Evolutionary conservation across 1,140 invertebrate species (phyloP), one percentile per base, ranked within the genome.

Genomic region (Brachionus plicatilis): DNA sequence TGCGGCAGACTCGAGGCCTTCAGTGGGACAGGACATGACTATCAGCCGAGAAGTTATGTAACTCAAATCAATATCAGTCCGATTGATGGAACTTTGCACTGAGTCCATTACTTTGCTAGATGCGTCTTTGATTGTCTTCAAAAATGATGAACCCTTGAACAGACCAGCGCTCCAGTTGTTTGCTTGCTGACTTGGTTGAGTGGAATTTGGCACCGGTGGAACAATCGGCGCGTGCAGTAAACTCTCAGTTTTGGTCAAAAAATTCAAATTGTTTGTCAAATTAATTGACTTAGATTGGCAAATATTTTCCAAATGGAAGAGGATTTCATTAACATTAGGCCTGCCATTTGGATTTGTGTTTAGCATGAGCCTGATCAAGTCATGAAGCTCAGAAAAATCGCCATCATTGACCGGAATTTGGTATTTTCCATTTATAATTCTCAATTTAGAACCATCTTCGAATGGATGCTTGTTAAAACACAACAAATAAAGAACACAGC

Each of bases 391-490:
- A 9, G 7, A 20, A 83, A 68, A 83, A n/a, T 29, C 53, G 4
- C n/a, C 12, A 56, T 83, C 60, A 50, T 11, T 41, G 8, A 14
- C 20, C 85, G 96, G 93, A 66, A 97, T 92, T 66, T 91, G 92
- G 89, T 95, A 99, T 88, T 98, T 99, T 85, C 94, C 96, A 91
- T 99, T 99, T 7, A 99, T 91, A 86, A 99, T 98, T 60, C 91
- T 92, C 85, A 99, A 89, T 89, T 99, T 99, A 45, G 96, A 96
- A 6, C 92, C 93, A 91, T 99, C 98, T 88, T 98, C 95, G 90
- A 97, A 99, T 9, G 98, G 98, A 92, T 99, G 98, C 85, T 93
- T 93, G 88, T 94, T 93, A 88, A 94, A 99, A 88, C 96, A 96
- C 11, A 99, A 90, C 37, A 94, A 92, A 89, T 95, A 99, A 0